Conservation (phyloP, 1,140 invertebrate species). For the Achroia grisella region DNA sequence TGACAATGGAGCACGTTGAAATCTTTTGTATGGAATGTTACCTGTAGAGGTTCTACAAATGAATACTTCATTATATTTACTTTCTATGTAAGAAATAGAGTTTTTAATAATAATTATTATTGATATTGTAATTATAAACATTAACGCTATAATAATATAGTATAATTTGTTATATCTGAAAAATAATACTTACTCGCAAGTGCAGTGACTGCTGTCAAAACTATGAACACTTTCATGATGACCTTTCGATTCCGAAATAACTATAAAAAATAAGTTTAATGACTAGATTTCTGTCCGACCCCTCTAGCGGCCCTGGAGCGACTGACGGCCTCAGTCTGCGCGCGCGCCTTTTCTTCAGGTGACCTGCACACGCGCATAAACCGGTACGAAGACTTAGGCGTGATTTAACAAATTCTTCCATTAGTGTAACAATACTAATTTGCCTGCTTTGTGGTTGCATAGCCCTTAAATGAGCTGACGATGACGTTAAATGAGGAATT, state of each 20-base stretch:
- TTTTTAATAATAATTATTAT: too few relatives aligned
- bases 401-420: constrained; percentile 56
- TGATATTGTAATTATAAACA: too few relatives aligned
- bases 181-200: constrained; percentile 58
- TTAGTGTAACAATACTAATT: constrained; percentile 46
- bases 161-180: background rate
- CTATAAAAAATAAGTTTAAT: constrained; percentile 48
- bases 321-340: constrained; percentile 52
- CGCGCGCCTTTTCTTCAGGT: constrained; percentile 67
- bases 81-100: too few relatives aligned
- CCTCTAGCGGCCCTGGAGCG: constrained; percentile 53
- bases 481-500: constrained; percentile 6
- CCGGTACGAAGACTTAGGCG: constrained; percentile 58
- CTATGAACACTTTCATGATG: constrained; percentile 71
- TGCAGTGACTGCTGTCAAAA: constrained; percentile 54
- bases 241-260: constrained; percentile 50
- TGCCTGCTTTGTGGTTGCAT: constrained; percentile 21
- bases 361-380: constrained; percentile 53
- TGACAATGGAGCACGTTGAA: too few relatives aligned
- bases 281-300: constrained; percentile 67
- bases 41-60: too few relatives aligned
- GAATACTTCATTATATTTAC: too few relatives aligned
- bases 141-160: background rate
- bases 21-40: too few relatives aligned
- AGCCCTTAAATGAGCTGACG: constrained; percentile 17